Base-by-base conservation (phyloP, 2,113 vertebrate genomes). In the pig (Sus scrofa) region DNA sequence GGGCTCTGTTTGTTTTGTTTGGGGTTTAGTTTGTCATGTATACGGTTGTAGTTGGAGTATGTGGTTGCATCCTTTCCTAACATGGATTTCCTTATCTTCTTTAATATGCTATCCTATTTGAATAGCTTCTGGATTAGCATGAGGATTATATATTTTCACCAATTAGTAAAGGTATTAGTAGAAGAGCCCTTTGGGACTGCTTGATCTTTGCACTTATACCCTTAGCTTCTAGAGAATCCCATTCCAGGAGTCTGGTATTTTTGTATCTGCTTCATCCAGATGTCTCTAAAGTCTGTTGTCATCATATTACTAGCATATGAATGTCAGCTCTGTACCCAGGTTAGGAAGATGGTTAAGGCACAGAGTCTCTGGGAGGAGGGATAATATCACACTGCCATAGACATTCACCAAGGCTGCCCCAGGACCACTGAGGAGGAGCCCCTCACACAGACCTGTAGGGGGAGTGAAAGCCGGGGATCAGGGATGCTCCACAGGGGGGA, bases 71-170 rank as follows among this genome's bases (percentile, higher is more conserved):
- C 39, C 22, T 88, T 94, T 94, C 37, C 27, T 95, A 24, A 96
- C 86, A 97, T 96, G 97, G 94, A 71, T 96, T 98, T 97, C 98
- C 96, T 92, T 98, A 96, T 98, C 97, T 83, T 63, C 86, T 97
- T 97, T 96, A 96, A 87, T 91, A 65, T 83, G 77, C 82, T 96
- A 96, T 58, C 87, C 96, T 94, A 85, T 97, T 98, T 98, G 93
- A 97, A 87, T 96, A 97, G 86, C 93, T 97, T 94, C 92, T 98
- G 87, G 90, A 95, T 98, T 97, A 87, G 77, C 92, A 96, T 54
- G 71, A 84, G 88, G 79, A 91, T 97, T 98, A 89, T 95, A 22
- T 97, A 97, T 95, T 96, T 95, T 91, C 52, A 83, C 54, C 95
- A 62, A 92, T 94, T 94, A 83, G 37, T 78, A 58, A 70, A 85